Conservation (phyloP, 1,140 invertebrate genomes). For the Aleiodes sp. region DNA sequence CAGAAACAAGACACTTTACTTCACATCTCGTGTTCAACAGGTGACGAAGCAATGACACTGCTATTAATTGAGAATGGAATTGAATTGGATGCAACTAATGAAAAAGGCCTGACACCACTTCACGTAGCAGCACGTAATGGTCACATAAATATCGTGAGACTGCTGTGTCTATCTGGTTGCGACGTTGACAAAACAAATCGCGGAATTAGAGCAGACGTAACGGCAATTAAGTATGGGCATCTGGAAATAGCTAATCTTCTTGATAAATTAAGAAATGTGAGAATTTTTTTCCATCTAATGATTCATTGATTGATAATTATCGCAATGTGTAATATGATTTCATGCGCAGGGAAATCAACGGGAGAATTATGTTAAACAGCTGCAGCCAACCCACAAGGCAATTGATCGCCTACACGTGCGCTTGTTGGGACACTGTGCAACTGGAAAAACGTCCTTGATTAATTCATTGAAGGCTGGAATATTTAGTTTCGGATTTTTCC, state of each 20-base stretch:
- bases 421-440: slow-evolving; percentile 79
- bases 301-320: background rate
- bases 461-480: slow-evolving; percentile 77
- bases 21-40: slow-evolving; percentile 77
- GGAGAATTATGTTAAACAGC: slow-evolving; percentile 76
- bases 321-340: background rate
- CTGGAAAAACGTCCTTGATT: slow-evolving; percentile 80
- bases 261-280: slow-evolving; percentile 75
- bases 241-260: slow-evolving; percentile 79
- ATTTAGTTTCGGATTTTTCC: slow-evolving; percentile 72
- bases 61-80: slow-evolving; percentile 80
- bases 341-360: slow-evolving; percentile 60
- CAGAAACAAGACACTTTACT: slow-evolving; percentile 80
- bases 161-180: slow-evolving; percentile 79
- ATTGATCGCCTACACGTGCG: slow-evolving; percentile 79
- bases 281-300: too few species aligned
- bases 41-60: slow-evolving; percentile 76
- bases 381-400: slow-evolving; percentile 72
- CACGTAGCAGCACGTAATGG: slow-evolving; percentile 81
- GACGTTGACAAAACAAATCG: slow-evolving; percentile 74
- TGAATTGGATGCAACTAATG: slow-evolving; percentile 76
- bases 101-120: slow-evolving; percentile 75
- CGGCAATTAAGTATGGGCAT: slow-evolving; percentile 82
- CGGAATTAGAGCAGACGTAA: slow-evolving; percentile 83
- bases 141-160: slow-evolving; percentile 78